Evolutionary conservation across 2,797 vertebrate species (phyloP).

Genomic region (Gila robusta): DNA sequence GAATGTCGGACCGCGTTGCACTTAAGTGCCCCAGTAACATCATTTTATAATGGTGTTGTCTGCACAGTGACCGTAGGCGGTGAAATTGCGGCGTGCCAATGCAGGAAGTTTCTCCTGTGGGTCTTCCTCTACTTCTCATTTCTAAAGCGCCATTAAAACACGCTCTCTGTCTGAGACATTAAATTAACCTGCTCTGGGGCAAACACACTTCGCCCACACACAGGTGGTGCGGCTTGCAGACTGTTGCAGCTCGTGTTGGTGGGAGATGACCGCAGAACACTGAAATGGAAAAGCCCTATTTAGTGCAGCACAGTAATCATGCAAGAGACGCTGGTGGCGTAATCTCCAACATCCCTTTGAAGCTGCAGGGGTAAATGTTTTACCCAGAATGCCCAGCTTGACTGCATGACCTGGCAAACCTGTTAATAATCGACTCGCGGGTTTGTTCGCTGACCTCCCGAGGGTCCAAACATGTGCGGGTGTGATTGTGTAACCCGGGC

Average conservation of each 20-base stretch:
- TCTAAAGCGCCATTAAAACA: constrained; percentile 8
- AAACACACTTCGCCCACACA: constrained; percentile 25
- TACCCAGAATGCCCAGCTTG: constrained; percentile 19
- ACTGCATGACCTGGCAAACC: neutral
- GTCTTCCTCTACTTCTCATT: constrained; percentile 28
- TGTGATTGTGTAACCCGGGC: neutral
- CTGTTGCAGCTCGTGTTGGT: constrained; percentile 23
- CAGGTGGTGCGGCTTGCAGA: constrained; percentile 27
- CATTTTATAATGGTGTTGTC: neutral
- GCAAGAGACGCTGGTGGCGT: neutral
- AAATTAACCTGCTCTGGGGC: constrained; percentile 22
- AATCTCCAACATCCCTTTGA: constrained; percentile 17
- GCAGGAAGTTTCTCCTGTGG: constrained; percentile 17
- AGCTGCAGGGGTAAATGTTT: constrained; percentile 41
- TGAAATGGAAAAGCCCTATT: constrained; percentile 39
- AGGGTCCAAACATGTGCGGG: neutral
- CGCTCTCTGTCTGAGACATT: constrained; percentile 32
- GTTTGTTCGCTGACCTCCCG: constrained; percentile 22
- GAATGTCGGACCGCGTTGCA: neutral
- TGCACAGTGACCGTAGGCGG: constrained; percentile 1
- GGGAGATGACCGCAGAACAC: constrained; percentile 36
- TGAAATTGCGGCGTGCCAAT: neutral
- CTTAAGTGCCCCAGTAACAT: neutral
- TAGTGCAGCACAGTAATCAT: neutral
- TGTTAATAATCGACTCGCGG: constrained; percentile 45